phyloP scores from a whole-genome alignment of 2,888 invertebrate genomes.

The Odontomyia ornata region DNA sequence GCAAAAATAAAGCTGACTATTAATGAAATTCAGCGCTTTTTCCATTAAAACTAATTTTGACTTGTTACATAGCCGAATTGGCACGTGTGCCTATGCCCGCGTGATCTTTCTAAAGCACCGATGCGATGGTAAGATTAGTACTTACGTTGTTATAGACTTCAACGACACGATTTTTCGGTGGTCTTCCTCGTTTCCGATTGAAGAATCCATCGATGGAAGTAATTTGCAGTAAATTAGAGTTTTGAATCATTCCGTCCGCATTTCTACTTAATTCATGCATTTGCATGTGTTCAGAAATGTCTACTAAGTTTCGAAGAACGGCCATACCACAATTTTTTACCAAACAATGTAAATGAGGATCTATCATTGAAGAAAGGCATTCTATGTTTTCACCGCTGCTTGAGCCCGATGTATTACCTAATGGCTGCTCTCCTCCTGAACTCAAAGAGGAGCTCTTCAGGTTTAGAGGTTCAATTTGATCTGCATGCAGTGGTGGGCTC shows the following conservation, averaged over 20 bases:
- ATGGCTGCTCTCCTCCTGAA: background rate
- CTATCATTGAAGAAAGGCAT: conserved; percentile 33
- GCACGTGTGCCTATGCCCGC: too few species aligned
- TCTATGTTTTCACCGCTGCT: conserved; percentile 22
- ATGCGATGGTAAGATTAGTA: too few species aligned
- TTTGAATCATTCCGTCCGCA: conserved; percentile 49
- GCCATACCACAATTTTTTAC: conserved; percentile 53
- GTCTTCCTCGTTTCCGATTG: conserved; percentile 90
- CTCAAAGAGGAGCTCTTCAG: conserved; percentile 40
- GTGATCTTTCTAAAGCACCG: too few species aligned
- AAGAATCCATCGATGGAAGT: conserved; percentile 91
- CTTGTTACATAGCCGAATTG: too few species aligned
- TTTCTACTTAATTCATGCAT: conserved; percentile 48
- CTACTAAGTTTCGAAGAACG: conserved; percentile 51
- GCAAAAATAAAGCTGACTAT: too few species aligned
- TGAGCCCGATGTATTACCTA: background rate
- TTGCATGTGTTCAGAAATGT: conserved; percentile 54
- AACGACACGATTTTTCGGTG: conserved; percentile 95
- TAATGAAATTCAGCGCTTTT: background rate
- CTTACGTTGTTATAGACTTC: conserved; percentile 88
- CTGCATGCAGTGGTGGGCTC: background rate
- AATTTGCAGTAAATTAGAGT: conserved; percentile 57
- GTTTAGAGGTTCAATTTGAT: conserved; percentile 50
- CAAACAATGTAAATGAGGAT: conserved; percentile 54
- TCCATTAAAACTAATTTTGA: too few species aligned